phyloP scores from a whole-genome alignment of 2,888 invertebrate genomes.

The Nysson spinosus region DNA sequence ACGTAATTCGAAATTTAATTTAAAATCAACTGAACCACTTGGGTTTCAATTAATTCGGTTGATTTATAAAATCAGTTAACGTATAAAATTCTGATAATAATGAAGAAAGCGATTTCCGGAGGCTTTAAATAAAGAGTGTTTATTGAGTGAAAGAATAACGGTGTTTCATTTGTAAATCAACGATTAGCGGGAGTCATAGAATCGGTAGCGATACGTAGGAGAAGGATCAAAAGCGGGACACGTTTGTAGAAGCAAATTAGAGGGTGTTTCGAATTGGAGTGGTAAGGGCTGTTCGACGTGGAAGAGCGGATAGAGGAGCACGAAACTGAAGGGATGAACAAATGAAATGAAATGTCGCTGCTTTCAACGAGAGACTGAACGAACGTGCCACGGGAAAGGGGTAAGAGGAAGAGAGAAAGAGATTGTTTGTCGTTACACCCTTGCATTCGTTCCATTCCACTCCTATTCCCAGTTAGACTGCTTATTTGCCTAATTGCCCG shows the following conservation, averaged over 20 bases:
- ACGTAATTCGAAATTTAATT: no score
- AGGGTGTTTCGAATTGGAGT: constrained; percentile 70
- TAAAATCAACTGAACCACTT: no score
- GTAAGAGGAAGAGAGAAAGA: constrained; percentile 63
- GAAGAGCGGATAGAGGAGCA: constrained; percentile 48
- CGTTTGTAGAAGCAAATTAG: constrained; percentile 73
- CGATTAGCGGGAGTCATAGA: constrained; percentile 41
- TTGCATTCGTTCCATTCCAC: constrained; percentile 66
- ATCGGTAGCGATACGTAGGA: constrained; percentile 41
- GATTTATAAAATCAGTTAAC: no score
- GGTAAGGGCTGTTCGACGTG: constrained; percentile 63
- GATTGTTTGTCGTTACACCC: constrained; percentile 75
- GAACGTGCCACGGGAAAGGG: no score
- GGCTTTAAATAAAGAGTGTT: no score
- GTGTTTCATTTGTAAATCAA: constrained; percentile 31
- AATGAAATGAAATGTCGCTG: constrained; percentile 76
- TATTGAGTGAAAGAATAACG: neutral
- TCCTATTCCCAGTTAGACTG: constrained; percentile 71
- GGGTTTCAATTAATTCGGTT: no score
- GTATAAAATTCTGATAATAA: no score
- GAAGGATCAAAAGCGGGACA: constrained; percentile 56
- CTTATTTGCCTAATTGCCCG: constrained; percentile 76
- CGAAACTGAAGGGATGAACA: constrained; percentile 70
- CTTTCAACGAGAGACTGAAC: constrained; percentile 61
- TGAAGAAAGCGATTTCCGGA: no score